Base-by-base conservation (phyloP, 2,888 invertebrate genomes). In the Ormyrus pomaceus region DNA sequence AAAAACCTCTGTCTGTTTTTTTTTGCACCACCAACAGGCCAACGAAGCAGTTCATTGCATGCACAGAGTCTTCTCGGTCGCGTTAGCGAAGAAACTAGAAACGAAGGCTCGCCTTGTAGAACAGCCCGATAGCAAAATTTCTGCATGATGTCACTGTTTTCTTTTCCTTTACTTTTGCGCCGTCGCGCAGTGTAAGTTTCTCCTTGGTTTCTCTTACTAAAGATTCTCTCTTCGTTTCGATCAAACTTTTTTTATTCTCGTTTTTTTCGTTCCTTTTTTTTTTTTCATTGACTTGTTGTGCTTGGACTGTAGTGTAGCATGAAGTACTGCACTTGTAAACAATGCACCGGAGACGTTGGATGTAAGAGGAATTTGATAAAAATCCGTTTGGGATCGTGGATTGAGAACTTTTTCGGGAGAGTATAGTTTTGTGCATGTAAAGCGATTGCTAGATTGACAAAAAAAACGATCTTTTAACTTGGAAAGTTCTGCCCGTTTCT, bases 1-100 rank as follows among this genome's bases (percentile, higher is more conserved):
- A 45, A 50, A 77, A 53, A 62, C 34, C 50, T 76, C 70, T 58
- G 71, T 70, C 10, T 71, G 5, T 64, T 53, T 70, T 64, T 81
- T 69, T 72, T 34, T 34, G 34, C 56, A 64, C 72, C 75, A 70
- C 73, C 76, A 93, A 91, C 94, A 96, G 95, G 95, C 95, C 91
- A 94, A 93, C 92, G 93, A 93, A 92, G 93, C 95, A 92, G 94
- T 94, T 91, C 93, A 94, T 92, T 93, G 94, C 91, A 93, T 96
- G 91, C 95, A 95, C 92, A 94, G 96, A 92, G 94, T 95, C 91
- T 94, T 96, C 93, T 94, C 95, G 88, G 93, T 95, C 92, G 93
- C 94, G 92, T 93, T 94, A 82, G 87, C 88, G 82, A 81, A 62
- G 78, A 88, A 88, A 86, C 86, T 91, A 82, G 88, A 88, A 82